Base-by-base conservation (phyloP, 2,113 vertebrate genomes). In the Centropus bengalensis region DNA sequence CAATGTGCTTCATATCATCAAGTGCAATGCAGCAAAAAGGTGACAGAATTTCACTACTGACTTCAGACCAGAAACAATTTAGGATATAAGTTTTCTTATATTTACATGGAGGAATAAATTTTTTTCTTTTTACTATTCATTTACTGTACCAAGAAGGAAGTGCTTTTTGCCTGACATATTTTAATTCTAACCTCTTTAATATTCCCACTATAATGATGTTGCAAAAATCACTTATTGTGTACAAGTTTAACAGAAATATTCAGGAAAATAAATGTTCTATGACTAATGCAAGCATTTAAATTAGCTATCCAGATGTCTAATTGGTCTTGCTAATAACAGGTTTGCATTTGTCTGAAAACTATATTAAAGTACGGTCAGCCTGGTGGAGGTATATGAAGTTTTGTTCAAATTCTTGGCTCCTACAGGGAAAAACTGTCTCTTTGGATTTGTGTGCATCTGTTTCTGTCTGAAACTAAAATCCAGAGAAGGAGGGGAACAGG, bases 391-490 rank as follows among this genome's bases (percentile, higher is more conserved):
- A 2, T 36, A 59, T 30, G 32, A 80, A 87, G 59, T 79, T 92
- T 76, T 82, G 5, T 45, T 89, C 62, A 51, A 89, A 80, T 66
- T 89, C 47, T 89, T 95, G 85, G 42, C 67, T 95, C 21, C 55
- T 88, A 32, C 28, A 22, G 47, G 38, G 18, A 66, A 91, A 88
- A 76, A 42, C 10, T 51, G 32, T 84, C 59, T 85, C 62, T 88
- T 63, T 92, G 84, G 81, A 89, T 94, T 92, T 92, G 67, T n/a
- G 42, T 88, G 40, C 79, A 60, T 95, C 79, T 96, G 59, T 80
- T 95, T 88, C 79, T 66, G n/a, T 80, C 84, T 88, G 79, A 91
- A 94, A 88, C 47, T 82, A 44, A 95, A 87, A 94, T 87, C 75
- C 64, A 94, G 71, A 70, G 45, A 91, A 94, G 51, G 60, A 49